Evolutionary conservation across 2,113 vertebrate genomes (phyloP), one percentile per base, ranked within the genome.

Genomic region (Larimichthys crocea): DNA sequence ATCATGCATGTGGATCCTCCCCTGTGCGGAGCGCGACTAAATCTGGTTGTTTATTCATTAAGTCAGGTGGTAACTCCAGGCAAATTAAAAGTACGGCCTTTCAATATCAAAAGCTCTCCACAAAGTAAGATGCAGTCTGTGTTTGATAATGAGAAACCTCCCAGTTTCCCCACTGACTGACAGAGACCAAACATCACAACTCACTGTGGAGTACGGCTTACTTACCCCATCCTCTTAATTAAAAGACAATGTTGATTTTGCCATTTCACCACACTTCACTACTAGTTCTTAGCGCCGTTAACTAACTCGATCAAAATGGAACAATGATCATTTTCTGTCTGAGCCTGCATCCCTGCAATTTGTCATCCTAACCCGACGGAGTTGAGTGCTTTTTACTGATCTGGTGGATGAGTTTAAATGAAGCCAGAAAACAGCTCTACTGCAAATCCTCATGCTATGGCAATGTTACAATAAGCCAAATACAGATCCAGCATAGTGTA

Each of bases 31-130:
- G 50, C 64, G 42, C 19, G 5, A 53, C 74, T 85, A 52, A 84
- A 83, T 74, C 53, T 79, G 60, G 5, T 81, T 90, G 82, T 89
- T 93, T 92, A 92, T 93, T 92, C 80, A 91, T 92, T 31, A 59
- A 79, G 85, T 80, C 76, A 85, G 80, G 85, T 83, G 59, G 56
- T 68, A 71, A 71, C 83, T 76, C 55, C 69, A 64, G 85, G 85
- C 80, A 59, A 59, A 69, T 78, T 82, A 53, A 79, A 74, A 62
- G 57, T 71, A 72, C 35, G n/a, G 42, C 14, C 49, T 62, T 63
- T 40, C 80, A 59, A 77, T 79, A 81, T 86, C 70, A 88, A 83
- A 88, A 82, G 42, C 29, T 56, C 46, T 70, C 57, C 70, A 40
- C 42, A 31, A 74, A 60, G 53, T 62, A 4, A 26, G 48, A 55